Conservation (phyloP, 2,113 vertebrate species). For the Lepisosteus osseus region DNA sequence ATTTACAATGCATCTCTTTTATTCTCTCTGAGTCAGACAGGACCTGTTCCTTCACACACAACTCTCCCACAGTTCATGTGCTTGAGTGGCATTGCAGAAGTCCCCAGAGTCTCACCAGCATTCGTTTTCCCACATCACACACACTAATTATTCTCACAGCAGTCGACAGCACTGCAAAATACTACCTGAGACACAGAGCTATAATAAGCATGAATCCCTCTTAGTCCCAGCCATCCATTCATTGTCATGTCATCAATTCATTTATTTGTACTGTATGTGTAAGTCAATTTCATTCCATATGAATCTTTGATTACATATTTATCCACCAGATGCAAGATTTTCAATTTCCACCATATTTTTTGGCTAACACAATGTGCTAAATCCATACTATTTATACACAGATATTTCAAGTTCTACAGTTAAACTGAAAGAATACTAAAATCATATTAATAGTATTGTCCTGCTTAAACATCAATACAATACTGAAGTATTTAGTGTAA, state of each 20-base stretch:
- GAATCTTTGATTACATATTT: too few relatives aligned
- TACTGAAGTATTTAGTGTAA: too few relatives aligned
- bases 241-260: background rate
- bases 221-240: background rate
- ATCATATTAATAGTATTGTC: too few relatives aligned
- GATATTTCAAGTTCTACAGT: too few relatives aligned
- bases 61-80: background rate
- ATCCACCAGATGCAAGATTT: too few relatives aligned
- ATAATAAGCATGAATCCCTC: background rate
- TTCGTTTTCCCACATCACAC: constrained; percentile 11
- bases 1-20: constrained; percentile 6
- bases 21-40: constrained; percentile 8
- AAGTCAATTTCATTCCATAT: too few relatives aligned
- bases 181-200: background rate
- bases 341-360: too few relatives aligned
- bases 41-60: constrained; percentile 1
- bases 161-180: accelerated
- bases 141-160: background rate
- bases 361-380: too few relatives aligned
- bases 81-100: constrained; percentile 8
- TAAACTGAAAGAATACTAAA: too few relatives aligned
- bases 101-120: background rate
- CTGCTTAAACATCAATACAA: too few relatives aligned
- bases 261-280: background rate
- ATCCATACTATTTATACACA: too few relatives aligned